phyloP scores from a whole-genome alignment of 2,888 invertebrate species.

The Agonopterix alstromeriana region DNA sequence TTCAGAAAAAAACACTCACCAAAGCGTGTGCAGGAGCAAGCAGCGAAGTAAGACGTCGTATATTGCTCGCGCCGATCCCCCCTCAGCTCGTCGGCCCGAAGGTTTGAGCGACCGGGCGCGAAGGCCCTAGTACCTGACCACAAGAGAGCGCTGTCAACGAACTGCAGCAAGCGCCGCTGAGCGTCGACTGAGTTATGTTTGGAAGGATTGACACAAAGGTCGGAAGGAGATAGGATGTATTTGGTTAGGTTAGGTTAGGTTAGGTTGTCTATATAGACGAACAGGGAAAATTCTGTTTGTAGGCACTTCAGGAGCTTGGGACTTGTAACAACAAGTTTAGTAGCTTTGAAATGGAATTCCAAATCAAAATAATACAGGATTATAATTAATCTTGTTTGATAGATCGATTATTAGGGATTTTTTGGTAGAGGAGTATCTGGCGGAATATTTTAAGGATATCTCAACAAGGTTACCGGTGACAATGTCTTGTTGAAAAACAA shows the following conservation, averaged over 20 bases:
- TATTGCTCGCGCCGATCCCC: conserved; percentile 67
- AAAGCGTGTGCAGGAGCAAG: conserved; percentile 59
- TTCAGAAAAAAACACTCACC: conserved; percentile 33
- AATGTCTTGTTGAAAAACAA: conserved; percentile 75
- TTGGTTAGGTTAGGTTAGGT: background rate
- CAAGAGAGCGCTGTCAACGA: conserved; percentile 50
- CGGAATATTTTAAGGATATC: background rate
- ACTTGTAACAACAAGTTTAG: no score
- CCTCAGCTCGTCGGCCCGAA: conserved; percentile 65
- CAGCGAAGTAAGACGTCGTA: conserved; percentile 47
- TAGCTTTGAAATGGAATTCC: no score
- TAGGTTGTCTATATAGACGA: background rate
- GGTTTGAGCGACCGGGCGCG: conserved; percentile 69
- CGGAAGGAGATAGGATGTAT: background rate
- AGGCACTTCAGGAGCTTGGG: background rate
- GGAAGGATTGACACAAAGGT: background rate
- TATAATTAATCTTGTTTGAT: background rate
- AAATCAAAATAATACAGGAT: no score
- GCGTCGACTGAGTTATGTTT: conserved; percentile 18
- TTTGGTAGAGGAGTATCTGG: background rate
- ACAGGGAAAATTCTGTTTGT: background rate
- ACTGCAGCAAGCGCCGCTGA: conserved; percentile 36
- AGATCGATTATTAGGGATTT: background rate
- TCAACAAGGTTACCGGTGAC: conserved; percentile 49
- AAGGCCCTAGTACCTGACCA: conserved; percentile 73